Conservation (phyloP, 2,797 vertebrate genomes). For the Parotocinclus haroldoi region DNA sequence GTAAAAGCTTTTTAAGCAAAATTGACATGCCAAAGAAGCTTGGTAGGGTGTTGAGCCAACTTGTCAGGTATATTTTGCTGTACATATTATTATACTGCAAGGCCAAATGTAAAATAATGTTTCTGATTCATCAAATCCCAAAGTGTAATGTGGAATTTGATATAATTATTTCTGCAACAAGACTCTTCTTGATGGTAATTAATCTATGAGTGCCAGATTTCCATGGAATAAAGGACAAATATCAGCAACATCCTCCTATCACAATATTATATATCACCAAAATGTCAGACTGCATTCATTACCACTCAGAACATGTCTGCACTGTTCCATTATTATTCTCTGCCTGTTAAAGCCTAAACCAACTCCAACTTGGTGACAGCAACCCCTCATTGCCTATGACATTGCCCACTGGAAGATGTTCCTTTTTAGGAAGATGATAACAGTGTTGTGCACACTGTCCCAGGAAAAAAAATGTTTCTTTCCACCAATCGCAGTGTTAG, state of each 20-base stretch:
- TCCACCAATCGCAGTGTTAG: conserved; percentile 54
- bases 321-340: conserved; percentile 19
- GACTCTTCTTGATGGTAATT: not conserved
- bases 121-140: too few relatives aligned
- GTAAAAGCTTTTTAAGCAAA: too few relatives aligned
- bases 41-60: too few relatives aligned
- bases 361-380: conserved; percentile 28
- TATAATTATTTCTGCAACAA: too few relatives aligned
- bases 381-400: conserved; percentile 57
- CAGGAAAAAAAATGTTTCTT: conserved; percentile 40
- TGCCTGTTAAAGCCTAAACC: conserved; percentile 21
- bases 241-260: not conserved
- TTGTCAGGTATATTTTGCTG: too few relatives aligned
- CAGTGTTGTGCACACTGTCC: conserved; percentile 50
- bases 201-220: conserved; percentile 22
- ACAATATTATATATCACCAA: conserved; percentile 11
- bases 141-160: too few relatives aligned
- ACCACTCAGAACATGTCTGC: conserved; percentile 4
- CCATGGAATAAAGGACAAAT: conserved; percentile 14
- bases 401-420: conserved; percentile 68
- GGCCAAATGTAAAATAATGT: too few relatives aligned
- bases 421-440: conserved; percentile 57
- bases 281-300: conserved; percentile 28
- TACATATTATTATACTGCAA: too few relatives aligned
- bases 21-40: too few relatives aligned